Percentiles rank a stretch among this genome's conserved stretches.
These are phyloP conservation scores for Drosophila willistoni DNA, from an alignment of 1,140 invertebrate species.

Conservation along the genomic window DNA sequence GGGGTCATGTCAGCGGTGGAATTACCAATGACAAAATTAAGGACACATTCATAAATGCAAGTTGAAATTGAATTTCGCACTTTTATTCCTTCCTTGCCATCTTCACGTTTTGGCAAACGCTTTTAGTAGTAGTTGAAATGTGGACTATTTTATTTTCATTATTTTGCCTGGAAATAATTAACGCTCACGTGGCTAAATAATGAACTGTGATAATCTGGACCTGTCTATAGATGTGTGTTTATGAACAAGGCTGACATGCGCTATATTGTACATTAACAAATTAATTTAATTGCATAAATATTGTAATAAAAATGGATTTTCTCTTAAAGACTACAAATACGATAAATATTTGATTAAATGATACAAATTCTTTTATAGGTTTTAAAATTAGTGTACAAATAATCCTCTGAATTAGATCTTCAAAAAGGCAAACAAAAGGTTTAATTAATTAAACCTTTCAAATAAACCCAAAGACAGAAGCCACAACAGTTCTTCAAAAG, in stretches of 20 bases:
- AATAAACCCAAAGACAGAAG: too few relatives aligned
- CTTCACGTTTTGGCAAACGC: conserved; percentile 20
- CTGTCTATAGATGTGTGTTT: conserved; percentile 9
- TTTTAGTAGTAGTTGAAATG: conserved; percentile 36
- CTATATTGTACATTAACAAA: conserved; percentile 24
- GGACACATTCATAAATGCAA: conserved; percentile 21
- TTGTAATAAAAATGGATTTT: conserved; percentile 3
- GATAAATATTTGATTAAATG: neutral
- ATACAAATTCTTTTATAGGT: neutral
- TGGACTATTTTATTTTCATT: conserved; percentile 37
- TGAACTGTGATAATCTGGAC: conserved; percentile 46
- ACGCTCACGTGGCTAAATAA: conserved; percentile 50
- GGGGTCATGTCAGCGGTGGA: too few relatives aligned
- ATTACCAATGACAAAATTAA: conserved; percentile 19
- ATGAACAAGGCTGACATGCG: conserved; percentile 36
- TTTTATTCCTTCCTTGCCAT: conserved; percentile 6
- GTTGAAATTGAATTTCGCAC: conserved; percentile 60
- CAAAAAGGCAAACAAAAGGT: too few relatives aligned
- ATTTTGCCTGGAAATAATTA: conserved; percentile 42
- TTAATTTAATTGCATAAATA: conserved; percentile 24
- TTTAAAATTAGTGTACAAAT: too few relatives aligned
- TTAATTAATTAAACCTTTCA: too few relatives aligned
- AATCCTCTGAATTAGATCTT: too few relatives aligned
- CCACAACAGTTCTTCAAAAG: too few relatives aligned
- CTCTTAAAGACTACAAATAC: neutral